Evolutionary conservation across 1,140 invertebrate genomes (phyloP).

Genomic region (Cydia pomonella): DNA sequence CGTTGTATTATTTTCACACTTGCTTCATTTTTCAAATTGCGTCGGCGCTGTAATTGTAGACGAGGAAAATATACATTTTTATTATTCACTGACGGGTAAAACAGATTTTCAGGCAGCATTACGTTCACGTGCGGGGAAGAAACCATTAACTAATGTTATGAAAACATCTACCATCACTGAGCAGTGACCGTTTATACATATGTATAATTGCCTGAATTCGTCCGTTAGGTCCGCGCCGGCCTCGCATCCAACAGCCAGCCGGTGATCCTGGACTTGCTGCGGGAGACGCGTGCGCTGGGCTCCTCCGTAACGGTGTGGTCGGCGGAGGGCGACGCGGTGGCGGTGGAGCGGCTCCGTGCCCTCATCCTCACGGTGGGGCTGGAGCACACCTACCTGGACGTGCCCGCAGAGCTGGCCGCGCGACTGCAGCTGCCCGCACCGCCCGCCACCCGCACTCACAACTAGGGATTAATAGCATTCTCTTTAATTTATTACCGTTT

Average conservation of each 20-base stretch:
- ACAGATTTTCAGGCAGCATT: too few relatives aligned
- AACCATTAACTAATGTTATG: too few relatives aligned
- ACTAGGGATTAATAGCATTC: slow-evolving; percentile 53
- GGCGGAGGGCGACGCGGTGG: slow-evolving; percentile 82
- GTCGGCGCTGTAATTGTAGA: background rate
- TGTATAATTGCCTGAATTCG: background rate
- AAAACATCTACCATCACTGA: too few relatives aligned
- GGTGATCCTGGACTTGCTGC: slow-evolving; percentile 79
- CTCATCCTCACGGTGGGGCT: slow-evolving; percentile 84
- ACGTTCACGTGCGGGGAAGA: too few relatives aligned
- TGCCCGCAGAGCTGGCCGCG: slow-evolving; percentile 81
- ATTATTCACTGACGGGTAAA: too few relatives aligned
- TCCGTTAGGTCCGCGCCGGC: slow-evolving; percentile 87
- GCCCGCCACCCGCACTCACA: slow-evolving; percentile 47
- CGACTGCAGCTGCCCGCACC: slow-evolving; percentile 76
- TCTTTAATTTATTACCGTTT: slow-evolving; percentile 35
- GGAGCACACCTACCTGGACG: slow-evolving; percentile 86
- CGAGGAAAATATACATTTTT: background rate
- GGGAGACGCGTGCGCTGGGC: slow-evolving; percentile 68
- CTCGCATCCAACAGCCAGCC: slow-evolving; percentile 84
- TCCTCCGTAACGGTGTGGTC: slow-evolving; percentile 89
- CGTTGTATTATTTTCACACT: too few relatives aligned
- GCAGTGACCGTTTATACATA: too few relatives aligned
- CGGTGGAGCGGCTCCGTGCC: slow-evolving; percentile 81
- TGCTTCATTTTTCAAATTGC: background rate